Percentiles rank a stretch among this genome's conserved stretches.
These are phyloP conservation scores for Lepidurus arcticus DNA, from an alignment of 1,140 invertebrate species.

Conservation along the genomic window DNA sequence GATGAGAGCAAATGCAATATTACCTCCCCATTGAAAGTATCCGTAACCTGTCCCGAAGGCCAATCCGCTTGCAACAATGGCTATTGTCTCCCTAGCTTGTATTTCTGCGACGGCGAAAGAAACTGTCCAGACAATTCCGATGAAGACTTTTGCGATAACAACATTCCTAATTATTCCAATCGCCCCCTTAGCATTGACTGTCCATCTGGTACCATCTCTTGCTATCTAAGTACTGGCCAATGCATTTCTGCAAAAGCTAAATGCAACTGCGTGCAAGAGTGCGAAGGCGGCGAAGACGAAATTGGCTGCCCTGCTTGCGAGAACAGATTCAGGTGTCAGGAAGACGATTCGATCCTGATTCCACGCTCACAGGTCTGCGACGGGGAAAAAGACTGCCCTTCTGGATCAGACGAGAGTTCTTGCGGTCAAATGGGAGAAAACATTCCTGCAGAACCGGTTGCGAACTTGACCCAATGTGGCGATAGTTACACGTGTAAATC, in stretches of 20 bases:
- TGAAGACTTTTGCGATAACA: conserved; percentile 41
- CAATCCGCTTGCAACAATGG: conserved; percentile 52
- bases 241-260: not conserved
- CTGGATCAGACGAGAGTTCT: conserved; percentile 43
- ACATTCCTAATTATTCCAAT: not conserved
- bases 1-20: conserved; percentile 46
- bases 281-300: conserved; percentile 3
- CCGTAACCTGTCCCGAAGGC: not conserved
- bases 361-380: conserved; percentile 66
- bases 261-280: not conserved
- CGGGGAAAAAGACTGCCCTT: conserved; percentile 50
- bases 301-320: not conserved
- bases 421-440: not conserved
- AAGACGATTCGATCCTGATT: conserved; percentile 45
- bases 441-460: not conserved
- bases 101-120: conserved; percentile 61
- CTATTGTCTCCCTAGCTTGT: conserved; percentile 55
- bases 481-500: conserved; percentile 58
- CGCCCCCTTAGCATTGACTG: not conserved
- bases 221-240: not conserved
- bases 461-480: not conserved
- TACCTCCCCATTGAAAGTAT: conserved; percentile 26
- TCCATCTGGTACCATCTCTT: not conserved
- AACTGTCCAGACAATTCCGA: conserved; percentile 64
- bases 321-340: not conserved